Conservation (phyloP, 2,888 invertebrate genomes). For the Drosophila percnosoma region DNA sequence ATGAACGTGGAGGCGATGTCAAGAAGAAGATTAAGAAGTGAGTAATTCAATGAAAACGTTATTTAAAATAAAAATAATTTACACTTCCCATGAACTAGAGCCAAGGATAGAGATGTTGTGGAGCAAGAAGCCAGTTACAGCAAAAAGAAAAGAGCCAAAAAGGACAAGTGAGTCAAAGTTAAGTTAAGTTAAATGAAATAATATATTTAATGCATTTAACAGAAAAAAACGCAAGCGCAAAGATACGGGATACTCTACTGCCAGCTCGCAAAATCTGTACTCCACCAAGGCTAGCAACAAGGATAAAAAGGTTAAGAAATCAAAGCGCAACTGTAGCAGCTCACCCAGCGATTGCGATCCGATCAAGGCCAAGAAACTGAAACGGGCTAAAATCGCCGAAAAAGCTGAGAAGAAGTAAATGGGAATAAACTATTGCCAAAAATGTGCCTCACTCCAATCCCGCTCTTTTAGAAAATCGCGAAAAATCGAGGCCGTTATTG, state of each 20-base stretch:
- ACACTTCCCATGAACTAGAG: constrained; percentile 50
- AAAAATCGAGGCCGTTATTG: constrained; percentile 82
- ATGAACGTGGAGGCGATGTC: constrained; percentile 80
- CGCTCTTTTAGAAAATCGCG: constrained; percentile 69
- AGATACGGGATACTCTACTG: constrained; percentile 90
- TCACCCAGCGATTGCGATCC: constrained; percentile 81
- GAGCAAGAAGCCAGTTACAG: constrained; percentile 79
- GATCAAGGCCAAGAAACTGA: constrained; percentile 73
- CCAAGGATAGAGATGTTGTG: constrained; percentile 78
- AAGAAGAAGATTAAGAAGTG: constrained; percentile 82
- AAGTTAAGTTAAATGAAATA: background rate
- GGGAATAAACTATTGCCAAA: background rate
- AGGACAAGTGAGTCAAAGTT: constrained; percentile 69
- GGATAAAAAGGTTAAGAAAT: constrained; percentile 83
- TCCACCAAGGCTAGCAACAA: constrained; percentile 81
- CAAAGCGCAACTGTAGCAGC: constrained; percentile 76
- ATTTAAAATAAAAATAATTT: background rate
- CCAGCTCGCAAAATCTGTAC: constrained; percentile 87
- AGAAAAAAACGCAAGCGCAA: constrained; percentile 85
- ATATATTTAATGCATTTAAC: background rate
- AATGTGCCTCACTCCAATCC: background rate
- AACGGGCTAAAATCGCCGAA: constrained; percentile 78
- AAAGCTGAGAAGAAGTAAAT: constrained; percentile 81
- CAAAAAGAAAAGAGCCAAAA: constrained; percentile 78
- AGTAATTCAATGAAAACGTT: background rate